Percentiles rank a stretch among this genome's conserved stretches.
Conservation (phyloP, 2,888 invertebrate genomes). For the Nymphalis polychloros region DNA sequence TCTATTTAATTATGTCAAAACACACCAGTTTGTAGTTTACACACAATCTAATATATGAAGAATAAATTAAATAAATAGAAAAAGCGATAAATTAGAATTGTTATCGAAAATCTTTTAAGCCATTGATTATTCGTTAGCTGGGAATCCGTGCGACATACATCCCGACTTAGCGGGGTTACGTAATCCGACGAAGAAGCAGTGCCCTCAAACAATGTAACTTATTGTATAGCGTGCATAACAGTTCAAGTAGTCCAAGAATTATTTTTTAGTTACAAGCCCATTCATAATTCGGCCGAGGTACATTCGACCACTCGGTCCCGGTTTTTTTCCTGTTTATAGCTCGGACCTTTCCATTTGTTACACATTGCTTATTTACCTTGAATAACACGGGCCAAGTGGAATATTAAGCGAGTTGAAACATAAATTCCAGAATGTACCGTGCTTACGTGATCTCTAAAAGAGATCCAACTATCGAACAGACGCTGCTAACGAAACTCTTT, state of each 20-base stretch:
- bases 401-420: constrained; percentile 30
- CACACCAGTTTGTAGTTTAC: background rate
- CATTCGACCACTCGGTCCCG: constrained; percentile 14
- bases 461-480: background rate
- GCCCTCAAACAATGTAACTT: constrained; percentile 21
- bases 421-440: constrained; percentile 27
- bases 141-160: constrained; percentile 17
- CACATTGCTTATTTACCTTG: constrained; percentile 29
- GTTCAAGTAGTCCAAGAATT: background rate
- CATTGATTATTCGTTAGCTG: constrained; percentile 21
- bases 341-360: constrained; percentile 31
- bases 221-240: constrained; percentile 7
- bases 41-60: background rate
- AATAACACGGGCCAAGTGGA: constrained; percentile 26
- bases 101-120: constrained; percentile 26
- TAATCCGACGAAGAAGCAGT: constrained; percentile 16
- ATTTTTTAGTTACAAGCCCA: constrained; percentile 5
- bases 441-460: constrained; percentile 25
- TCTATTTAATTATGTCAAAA: background rate
- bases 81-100: constrained; percentile 15
- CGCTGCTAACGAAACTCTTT: constrained; percentile 2
- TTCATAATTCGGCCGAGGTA: constrained; percentile 29
- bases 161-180: constrained; percentile 24
- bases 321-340: constrained; percentile 29
- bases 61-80: constrained; percentile 8